Percentiles rank a stretch among this genome's conserved stretches.
Conservation (phyloP, 1,140 invertebrate species). For the Rhynchophorus ferrugineus region DNA sequence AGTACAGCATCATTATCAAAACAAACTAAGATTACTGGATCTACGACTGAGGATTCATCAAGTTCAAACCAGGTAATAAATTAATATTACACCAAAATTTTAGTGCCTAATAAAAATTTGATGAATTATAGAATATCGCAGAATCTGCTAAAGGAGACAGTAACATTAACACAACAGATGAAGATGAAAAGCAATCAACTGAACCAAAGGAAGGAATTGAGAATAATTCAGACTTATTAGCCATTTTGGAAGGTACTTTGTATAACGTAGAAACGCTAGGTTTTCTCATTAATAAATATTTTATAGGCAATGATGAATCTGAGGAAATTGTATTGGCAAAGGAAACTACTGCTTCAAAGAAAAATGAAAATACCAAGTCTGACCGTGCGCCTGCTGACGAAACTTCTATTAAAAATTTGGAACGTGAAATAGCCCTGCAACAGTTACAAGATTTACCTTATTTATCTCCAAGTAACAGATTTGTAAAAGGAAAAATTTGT, state of each 20-base stretch:
- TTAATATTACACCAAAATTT: slow-evolving; percentile 2
- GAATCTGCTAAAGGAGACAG: too few relatives aligned
- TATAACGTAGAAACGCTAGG: too few relatives aligned
- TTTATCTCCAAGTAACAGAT: slow-evolving; percentile 12
- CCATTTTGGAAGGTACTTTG: slow-evolving; percentile 37
- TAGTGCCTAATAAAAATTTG: too few relatives aligned
- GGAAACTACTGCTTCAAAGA: slow-evolving; percentile 3
- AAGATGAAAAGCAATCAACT: slow-evolving; percentile 11
- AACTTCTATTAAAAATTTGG: slow-evolving; percentile 30
- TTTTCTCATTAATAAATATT: too few relatives aligned
- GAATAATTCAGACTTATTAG: slow-evolving; percentile 38
- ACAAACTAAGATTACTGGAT: neutral
- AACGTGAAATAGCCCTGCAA: slow-evolving; percentile 37
- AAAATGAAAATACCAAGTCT: slow-evolving; percentile 1
- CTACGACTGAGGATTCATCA: slow-evolving; percentile 2
- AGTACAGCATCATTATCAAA: slow-evolving; percentile 2
- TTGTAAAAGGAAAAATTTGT: slow-evolving; percentile 10
- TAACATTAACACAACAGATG: neutral
- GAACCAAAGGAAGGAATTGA: slow-evolving; percentile 15
- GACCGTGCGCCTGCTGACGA: slow-evolving; percentile 17
- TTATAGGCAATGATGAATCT: slow-evolving; percentile 9
- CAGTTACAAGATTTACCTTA: slow-evolving; percentile 35
- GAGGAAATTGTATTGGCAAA: slow-evolving; percentile 11
- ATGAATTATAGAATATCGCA: too few relatives aligned
- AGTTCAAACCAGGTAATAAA: too few relatives aligned